Percentiles rank a stretch among this genome's conserved stretches.
phyloP scores from a whole-genome alignment of 92 coral and sea anemone genomes.

The Virgularia gustaviana region DNA sequence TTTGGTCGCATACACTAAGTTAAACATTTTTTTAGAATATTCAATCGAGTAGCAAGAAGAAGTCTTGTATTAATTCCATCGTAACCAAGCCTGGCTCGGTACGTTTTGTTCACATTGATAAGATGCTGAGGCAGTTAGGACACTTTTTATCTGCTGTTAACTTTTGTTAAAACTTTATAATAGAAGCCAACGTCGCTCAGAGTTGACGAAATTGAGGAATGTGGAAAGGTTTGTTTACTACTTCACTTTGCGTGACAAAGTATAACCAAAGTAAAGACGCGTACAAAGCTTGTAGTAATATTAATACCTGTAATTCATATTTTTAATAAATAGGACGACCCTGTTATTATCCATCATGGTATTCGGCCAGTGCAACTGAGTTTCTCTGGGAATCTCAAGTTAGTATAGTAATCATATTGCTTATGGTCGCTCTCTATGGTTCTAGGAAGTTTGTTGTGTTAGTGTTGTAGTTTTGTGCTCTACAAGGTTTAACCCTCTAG shows the following conservation, averaged over 20 bases:
- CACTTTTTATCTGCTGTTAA: no score
- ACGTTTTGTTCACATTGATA: no score
- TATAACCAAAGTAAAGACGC: neutral
- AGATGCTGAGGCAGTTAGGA: no score
- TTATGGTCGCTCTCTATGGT: neutral
- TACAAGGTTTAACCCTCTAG: no score
- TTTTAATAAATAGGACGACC: constrained; percentile 48
- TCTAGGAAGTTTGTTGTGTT: neutral
- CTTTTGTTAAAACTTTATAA: no score
- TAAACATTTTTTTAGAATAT: constrained; percentile 50
- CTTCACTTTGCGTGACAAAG: neutral
- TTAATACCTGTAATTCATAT: neutral
- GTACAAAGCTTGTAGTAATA: neutral
- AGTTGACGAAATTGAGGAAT: constrained; percentile 61
- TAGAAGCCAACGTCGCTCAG: constrained; percentile 88
- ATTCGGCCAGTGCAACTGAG: constrained; percentile 91
- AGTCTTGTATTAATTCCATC: constrained; percentile 60
- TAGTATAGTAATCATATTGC: constrained; percentile 30
- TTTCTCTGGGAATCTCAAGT: constrained; percentile 84
- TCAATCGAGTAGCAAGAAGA: constrained; percentile 37
- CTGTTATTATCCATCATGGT: constrained; percentile 75
- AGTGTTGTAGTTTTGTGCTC: neutral
- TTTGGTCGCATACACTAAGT: no score
- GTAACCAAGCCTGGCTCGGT: constrained; percentile 88
- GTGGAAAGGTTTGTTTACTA: constrained; percentile 20